phyloP scores from a whole-genome alignment of 1,140 invertebrate genomes.

The Drosophila auraria region DNA sequence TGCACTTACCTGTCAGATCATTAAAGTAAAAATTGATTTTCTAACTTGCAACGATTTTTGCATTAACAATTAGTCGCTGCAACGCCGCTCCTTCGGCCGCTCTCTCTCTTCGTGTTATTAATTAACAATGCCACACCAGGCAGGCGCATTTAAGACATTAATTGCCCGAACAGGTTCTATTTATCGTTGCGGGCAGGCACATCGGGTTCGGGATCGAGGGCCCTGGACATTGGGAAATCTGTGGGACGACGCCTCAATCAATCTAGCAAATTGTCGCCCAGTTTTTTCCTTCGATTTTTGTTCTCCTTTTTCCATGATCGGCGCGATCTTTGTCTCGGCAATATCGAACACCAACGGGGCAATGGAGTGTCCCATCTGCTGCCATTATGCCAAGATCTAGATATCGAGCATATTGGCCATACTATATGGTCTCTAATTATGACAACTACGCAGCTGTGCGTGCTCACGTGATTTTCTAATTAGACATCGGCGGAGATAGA shows the following conservation, averaged over 20 bases:
- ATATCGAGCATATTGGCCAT: slow-evolving; percentile 30
- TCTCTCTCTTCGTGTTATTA: slow-evolving; percentile 66
- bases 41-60: slow-evolving; percentile 83
- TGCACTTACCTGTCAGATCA: slow-evolving; percentile 77
- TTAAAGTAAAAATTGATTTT: slow-evolving; percentile 84
- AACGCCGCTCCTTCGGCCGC: background rate
- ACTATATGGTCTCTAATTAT: slow-evolving; percentile 71
- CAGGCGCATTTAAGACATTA: slow-evolving; percentile 80
- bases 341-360: slow-evolving; percentile 41
- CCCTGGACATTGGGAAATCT: background rate
- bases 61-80: slow-evolving; percentile 74
- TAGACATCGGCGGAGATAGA: slow-evolving; percentile 52
- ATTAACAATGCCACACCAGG: slow-evolving; percentile 83
- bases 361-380: slow-evolving; percentile 22
- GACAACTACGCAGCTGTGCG: slow-evolving; percentile 81
- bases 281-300: slow-evolving; percentile 23
- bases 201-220: background rate
- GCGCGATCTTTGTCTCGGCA: slow-evolving; percentile 19
- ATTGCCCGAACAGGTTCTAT: slow-evolving; percentile 72
- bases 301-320: background rate
- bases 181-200: slow-evolving; percentile 12
- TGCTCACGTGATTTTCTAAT: slow-evolving; percentile 83
- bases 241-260: slow-evolving; percentile 70
- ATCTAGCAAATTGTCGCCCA: slow-evolving; percentile 82
- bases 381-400: slow-evolving; percentile 29